Base-by-base conservation (phyloP, 1,140 invertebrate species). In the Philaenus spumarius region DNA sequence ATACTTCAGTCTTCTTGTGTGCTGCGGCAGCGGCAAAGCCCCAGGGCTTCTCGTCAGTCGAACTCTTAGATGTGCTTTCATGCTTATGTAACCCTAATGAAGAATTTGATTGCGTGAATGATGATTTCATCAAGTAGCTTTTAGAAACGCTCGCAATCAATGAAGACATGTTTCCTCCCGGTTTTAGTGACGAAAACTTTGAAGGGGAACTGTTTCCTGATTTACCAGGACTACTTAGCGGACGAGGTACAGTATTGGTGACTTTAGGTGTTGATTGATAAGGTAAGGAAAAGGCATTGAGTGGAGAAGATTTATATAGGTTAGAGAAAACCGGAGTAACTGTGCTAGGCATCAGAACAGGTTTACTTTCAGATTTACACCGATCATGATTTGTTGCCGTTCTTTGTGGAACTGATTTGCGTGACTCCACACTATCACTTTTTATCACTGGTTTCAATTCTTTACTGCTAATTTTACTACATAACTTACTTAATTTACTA, bases 1-100 rank as follows among this genome's bases (percentile, higher is more conserved):
- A 39, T 1, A 51, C 35, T 11, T 58, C 56, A 24, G 47, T 19
- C 23, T 51, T 42, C 35, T 51, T 51, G 12, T 50, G 46, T 9
- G 46, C 78, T 12, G 79, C 80, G 3, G 79, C 79, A 0, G 87
- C 87, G 1, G 87, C 87, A 71, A 90, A 90, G 0, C 87, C 87
- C 88, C 88, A 90, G 12, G 81, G 80, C 50, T 80, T 75, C 56
- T 63, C 68, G 1, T 46, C 42, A 17, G 24, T 3, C 11, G 34
- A 48, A 55, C 6, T 47, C 45, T 30, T 30, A 30, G 26, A 30
- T 30, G 9, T 30, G 26, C 26, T 30, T 4, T 30, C 20, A 1
- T 45, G 4, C 26, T 59, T 59, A 19, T n/a, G 30, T 17, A 14
- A 11, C 22, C 34, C 17, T 42, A 6, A 30, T 9, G 26, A 4